Evolutionary conservation across 2,888 invertebrate genomes (phyloP), one percentile per base, ranked within the genome.

Genomic region (Parnassius smintheus): DNA sequence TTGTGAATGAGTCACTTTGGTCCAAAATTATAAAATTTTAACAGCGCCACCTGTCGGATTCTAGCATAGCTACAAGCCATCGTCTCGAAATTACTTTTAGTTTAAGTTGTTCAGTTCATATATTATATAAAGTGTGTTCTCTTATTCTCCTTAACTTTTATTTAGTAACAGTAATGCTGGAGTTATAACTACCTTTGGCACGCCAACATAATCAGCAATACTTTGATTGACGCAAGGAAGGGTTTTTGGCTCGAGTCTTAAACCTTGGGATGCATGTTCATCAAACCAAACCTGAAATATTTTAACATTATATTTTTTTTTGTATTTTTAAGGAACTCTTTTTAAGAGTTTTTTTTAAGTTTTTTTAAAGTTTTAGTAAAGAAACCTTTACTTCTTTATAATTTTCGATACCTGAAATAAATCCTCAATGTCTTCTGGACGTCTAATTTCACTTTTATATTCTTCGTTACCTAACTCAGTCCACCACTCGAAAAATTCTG

Each of bases 401-500:
- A 25, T 41, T 51, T 46, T 50, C 42, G 48, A 22, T 41, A 93
- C 93, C 78, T 92, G 92, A 72, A 94, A 94, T 72, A 93, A 83
- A 59, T 91, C 90, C 77, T 92, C 90, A 42, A 93, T 90, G 65
- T 93, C 91, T 75, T 92, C 91, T 11, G 92, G 92, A 72, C 92
- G 72, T 81, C 87, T 78, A 62, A 88, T 86, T 81, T 92, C 85
- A 71, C 86, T 84, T 76, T 89, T 88, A 67, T 86, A 90, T 65
- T 92, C 88, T 1, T 86, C 79, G 56, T 85, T 92, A 2, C 92
- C 93, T 46, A 94, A 76, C 42, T 76, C 79, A 13, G 85, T 81
- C 82, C 93, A 86, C 93, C 93, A 93, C 0, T 92, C 87, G 68
- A 85, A 93, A 71, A 94, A 93, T 12, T 93, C 93, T 62, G 80